Conservation (phyloP, 1,140 invertebrate species). For the Drosophila eugracilis region DNA sequence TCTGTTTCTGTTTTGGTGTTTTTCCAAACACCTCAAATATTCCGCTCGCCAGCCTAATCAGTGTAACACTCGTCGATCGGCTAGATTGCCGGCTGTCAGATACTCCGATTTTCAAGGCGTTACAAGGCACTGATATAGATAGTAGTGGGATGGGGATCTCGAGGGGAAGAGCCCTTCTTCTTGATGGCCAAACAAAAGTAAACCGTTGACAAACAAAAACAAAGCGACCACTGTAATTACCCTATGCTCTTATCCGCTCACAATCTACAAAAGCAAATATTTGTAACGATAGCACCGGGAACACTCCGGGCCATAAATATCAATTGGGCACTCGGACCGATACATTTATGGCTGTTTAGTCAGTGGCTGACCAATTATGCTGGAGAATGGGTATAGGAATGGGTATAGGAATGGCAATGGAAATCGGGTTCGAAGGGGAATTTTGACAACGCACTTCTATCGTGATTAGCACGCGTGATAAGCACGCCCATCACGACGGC, state of each 20-base stretch:
- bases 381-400: neutral
- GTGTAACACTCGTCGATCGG: constrained; percentile 41
- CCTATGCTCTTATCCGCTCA: constrained; percentile 40
- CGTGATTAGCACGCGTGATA: constrained; percentile 54
- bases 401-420: neutral
- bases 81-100: constrained; percentile 27
- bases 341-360: constrained; percentile 13
- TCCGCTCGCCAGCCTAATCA: constrained; percentile 33
- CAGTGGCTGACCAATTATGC: constrained; percentile 31
- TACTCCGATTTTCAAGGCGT: constrained; percentile 27
- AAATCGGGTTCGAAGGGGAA: constrained; percentile 12
- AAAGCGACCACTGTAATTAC: constrained; percentile 43
- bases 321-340: constrained; percentile 28
- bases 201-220: constrained; percentile 40
- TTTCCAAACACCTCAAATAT: constrained; percentile 43
- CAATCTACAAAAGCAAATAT: constrained; percentile 57
- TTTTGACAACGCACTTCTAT: constrained; percentile 40
- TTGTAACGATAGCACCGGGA: constrained; percentile 46
- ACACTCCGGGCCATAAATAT: constrained; percentile 35
- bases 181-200: constrained; percentile 35
- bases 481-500: constrained; percentile 25
- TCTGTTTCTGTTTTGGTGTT: constrained; percentile 20
- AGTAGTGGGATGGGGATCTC: too few relatives aligned
- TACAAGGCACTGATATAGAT: constrained; percentile 13
- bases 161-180: neutral